Percentiles rank a stretch among this genome's conserved stretches.
Conservation (phyloP, 2,113 vertebrate species). For the Xyrauchen texanus region DNA sequence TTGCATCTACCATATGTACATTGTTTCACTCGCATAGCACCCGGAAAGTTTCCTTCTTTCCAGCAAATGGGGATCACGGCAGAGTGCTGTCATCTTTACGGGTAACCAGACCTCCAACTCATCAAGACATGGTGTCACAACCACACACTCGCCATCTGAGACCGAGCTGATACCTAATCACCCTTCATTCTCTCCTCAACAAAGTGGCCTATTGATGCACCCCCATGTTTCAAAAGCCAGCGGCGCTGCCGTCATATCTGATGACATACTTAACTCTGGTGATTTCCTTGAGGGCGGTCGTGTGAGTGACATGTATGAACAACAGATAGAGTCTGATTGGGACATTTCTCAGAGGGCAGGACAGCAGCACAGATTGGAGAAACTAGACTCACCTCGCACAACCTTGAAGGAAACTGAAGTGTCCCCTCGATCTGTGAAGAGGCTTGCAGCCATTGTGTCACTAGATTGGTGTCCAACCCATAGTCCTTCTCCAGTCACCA, state of each 20-base stretch:
- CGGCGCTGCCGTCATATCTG: constrained; percentile 70
- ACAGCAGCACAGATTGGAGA: constrained; percentile 56
- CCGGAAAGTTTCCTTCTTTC: constrained; percentile 1
- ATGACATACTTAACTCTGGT: constrained; percentile 74
- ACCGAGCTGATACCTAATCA: constrained; percentile 72
- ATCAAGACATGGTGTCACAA: constrained; percentile 58
- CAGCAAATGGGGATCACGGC: constrained; percentile 64
- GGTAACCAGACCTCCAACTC: constrained; percentile 70
- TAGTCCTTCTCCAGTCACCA: constrained; percentile 55
- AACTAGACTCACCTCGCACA: constrained; percentile 59
- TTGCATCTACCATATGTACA: too few relatives aligned
- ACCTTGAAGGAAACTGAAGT: constrained; percentile 64
- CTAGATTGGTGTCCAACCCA: constrained; percentile 47
- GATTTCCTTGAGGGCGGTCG: constrained; percentile 64
- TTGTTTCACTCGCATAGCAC: not conserved
- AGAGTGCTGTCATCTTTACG: constrained; percentile 71
- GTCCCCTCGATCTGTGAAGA: constrained; percentile 35
- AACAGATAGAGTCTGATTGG: constrained; percentile 56
- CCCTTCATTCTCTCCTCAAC: constrained; percentile 65
- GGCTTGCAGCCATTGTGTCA: constrained; percentile 55
- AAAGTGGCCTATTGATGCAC: constrained; percentile 75
- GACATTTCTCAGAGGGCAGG: constrained; percentile 46
- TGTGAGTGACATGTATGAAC: constrained; percentile 64
- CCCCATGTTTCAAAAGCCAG: constrained; percentile 64
- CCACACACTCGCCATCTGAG: constrained; percentile 71